phyloP scores from a whole-genome alignment of 2,888 invertebrate genomes.

The Aporophyla lueneburgensis region DNA sequence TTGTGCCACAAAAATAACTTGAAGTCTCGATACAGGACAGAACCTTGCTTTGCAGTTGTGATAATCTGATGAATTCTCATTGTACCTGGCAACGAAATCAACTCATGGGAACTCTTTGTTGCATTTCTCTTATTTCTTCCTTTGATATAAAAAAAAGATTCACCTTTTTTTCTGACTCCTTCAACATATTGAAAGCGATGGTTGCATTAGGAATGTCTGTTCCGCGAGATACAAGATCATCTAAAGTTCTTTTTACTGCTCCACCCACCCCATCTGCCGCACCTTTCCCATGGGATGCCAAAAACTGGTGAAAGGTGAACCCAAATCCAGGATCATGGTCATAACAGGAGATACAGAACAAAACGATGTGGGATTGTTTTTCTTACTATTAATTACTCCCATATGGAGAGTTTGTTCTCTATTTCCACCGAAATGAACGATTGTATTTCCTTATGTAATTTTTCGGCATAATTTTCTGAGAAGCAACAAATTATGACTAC shows the following conservation, averaged over 20 bases:
- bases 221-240: constrained; percentile 42
- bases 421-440: constrained; percentile 45
- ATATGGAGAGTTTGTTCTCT: constrained; percentile 33
- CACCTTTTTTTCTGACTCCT: constrained; percentile 41
- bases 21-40: constrained; percentile 45
- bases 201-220: constrained; percentile 44
- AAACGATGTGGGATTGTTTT: constrained; percentile 46
- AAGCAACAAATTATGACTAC: constrained; percentile 36
- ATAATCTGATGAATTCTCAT: constrained; percentile 50
- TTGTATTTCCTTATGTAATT: constrained; percentile 47
- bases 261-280: constrained; percentile 21
- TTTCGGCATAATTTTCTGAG: constrained; percentile 53
- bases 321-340: constrained; percentile 52
- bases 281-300: constrained; percentile 48
- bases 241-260: constrained; percentile 35
- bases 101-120: constrained; percentile 42
- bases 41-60: constrained; percentile 43
- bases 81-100: constrained; percentile 51
- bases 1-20: constrained; percentile 36
- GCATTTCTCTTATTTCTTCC: constrained; percentile 47
- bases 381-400: constrained; percentile 44
- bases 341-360: constrained; percentile 29
- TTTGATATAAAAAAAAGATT: constrained; percentile 38
- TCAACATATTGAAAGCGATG: constrained; percentile 43
- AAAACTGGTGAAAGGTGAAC: constrained; percentile 52